Conservation (phyloP, 2,113 vertebrate species). For the Colinus virginianus region DNA sequence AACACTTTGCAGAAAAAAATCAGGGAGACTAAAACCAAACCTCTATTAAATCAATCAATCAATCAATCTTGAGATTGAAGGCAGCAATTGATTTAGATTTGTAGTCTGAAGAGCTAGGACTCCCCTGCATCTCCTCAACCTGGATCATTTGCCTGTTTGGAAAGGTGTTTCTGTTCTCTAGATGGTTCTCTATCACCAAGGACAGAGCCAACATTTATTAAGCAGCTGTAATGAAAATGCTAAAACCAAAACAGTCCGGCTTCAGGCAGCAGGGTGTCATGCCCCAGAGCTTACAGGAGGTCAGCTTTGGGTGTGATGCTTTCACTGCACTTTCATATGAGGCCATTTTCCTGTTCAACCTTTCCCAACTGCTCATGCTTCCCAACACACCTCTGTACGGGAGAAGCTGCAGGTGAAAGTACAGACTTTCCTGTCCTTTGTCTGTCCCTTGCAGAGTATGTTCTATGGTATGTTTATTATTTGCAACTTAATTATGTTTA, state of each 20-base stretch:
- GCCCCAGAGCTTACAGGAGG: not conserved
- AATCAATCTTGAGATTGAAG: slow-evolving; percentile 23
- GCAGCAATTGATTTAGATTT: slow-evolving; percentile 26
- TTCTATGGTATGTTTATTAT: not conserved
- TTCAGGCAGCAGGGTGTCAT: rapidly evolving
- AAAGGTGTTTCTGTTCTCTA: not conserved
- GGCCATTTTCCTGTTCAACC: not conserved
- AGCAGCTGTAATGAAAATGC: not conserved
- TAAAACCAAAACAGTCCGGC: not conserved
- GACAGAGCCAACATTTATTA: not conserved
- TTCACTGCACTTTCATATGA: not conserved
- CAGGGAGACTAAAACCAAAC: not conserved
- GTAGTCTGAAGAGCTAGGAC: not conserved
- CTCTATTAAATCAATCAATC: slow-evolving; percentile 22
- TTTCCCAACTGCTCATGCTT: not conserved
- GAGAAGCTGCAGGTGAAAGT: not conserved
- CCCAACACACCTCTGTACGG: not conserved
- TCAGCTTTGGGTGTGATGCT: not conserved
- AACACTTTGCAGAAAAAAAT: not conserved
- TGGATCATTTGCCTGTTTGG: not conserved
- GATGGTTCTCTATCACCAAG: not conserved
- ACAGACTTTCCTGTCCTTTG: not conserved
- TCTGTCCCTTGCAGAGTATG: not conserved
- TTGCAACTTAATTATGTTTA: not conserved
- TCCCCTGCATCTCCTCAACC: not conserved